phyloP scores from a whole-genome alignment of 1,140 invertebrate genomes.

The Kradibia gibbosae region DNA sequence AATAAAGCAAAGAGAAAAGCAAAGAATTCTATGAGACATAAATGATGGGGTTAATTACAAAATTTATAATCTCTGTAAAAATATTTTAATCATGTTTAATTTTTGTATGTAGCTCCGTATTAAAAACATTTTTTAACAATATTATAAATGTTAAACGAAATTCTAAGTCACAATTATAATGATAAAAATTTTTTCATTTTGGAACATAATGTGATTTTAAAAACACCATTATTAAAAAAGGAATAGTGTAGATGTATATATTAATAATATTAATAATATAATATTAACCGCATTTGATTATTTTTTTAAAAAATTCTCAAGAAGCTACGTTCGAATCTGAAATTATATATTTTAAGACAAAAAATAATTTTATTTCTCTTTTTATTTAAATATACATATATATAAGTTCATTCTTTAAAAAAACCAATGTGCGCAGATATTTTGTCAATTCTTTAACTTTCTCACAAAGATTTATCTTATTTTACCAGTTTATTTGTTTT shows the following conservation, averaged over 20 bases:
- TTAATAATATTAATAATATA: no score
- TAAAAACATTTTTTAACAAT: no score
- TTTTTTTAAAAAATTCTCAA: neutral
- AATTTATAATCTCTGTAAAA: no score
- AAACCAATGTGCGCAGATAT: neutral
- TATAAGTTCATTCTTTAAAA: neutral
- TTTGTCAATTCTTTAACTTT: conserved; percentile 17
- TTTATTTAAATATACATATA: neutral
- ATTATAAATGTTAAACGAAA: no score
- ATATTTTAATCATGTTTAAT: no score
- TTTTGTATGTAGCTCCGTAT: no score
- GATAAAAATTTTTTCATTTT: neutral
- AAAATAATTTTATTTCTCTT: neutral
- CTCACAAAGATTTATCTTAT: conserved; percentile 4
- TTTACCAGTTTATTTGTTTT: conserved; percentile 4
- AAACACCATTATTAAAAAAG: neutral
- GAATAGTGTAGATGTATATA: no score
- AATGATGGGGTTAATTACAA: no score
- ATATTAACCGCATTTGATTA: no score
- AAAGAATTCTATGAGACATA: no score
- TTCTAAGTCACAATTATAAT: no score
- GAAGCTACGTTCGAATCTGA: neutral
- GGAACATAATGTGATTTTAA: neutral
- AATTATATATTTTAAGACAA: neutral
- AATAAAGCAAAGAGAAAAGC: neutral